A percentile compares a stretch with the other conserved stretches of the same genome.
Evolutionary conservation across 2,113 vertebrate genomes (phyloP).

Genomic region (Stegostoma tigrinum): DNA sequence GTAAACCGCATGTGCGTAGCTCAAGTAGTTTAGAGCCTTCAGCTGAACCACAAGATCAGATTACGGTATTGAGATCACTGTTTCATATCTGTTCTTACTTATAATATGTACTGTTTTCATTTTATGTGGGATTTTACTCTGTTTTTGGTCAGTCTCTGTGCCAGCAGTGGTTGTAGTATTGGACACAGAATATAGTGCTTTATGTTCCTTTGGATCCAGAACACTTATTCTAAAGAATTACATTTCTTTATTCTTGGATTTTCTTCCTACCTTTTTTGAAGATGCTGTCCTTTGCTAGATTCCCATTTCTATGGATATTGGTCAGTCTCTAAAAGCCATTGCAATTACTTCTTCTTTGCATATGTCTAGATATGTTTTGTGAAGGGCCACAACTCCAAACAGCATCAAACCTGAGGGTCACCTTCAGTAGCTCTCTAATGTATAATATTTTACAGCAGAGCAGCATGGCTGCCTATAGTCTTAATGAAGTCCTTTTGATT

Average conservation of each 20-base stretch:
- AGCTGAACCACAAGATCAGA: conserved; percentile 24
- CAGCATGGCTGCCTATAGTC: neutral
- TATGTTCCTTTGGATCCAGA: neutral
- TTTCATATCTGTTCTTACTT: conserved; percentile 16
- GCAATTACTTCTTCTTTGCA: neutral
- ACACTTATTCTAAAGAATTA: neutral
- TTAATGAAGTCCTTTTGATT: neutral
- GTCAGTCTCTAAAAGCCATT: too few species aligned
- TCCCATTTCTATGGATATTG: neutral
- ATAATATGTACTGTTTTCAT: conserved; percentile 15
- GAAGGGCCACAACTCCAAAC: neutral
- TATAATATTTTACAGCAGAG: neutral
- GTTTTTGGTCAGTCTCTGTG: conserved; percentile 16
- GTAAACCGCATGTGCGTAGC: conserved; percentile 21
- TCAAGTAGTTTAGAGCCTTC: conserved; percentile 10
- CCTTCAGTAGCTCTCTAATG: neutral
- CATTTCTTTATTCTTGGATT: neutral
- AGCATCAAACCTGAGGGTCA: neutral
- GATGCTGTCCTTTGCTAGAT: neutral
- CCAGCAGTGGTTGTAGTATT: neutral
- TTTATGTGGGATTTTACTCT: conserved; percentile 22
- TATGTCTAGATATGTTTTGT: neutral
- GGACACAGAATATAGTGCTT: neutral
- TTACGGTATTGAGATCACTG: conserved; percentile 18
- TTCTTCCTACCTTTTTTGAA: neutral